Percentiles rank a stretch among this genome's conserved stretches.
These are phyloP conservation scores for Sminthurides bifidus DNA, from an alignment of 1,140 invertebrate genomes.

Conservation along the genomic window DNA sequence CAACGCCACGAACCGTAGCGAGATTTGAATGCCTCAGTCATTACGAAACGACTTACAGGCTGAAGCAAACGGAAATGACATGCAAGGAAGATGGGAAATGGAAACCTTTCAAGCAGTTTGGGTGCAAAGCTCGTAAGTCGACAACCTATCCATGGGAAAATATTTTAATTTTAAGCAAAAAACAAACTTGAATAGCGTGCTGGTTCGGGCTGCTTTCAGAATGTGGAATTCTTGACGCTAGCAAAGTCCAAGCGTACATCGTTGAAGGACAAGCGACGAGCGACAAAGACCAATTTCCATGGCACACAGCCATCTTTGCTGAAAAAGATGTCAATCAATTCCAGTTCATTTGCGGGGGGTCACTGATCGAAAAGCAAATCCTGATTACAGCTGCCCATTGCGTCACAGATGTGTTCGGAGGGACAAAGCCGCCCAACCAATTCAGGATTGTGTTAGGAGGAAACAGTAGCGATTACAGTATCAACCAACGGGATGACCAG, in stretches of 20 bases:
- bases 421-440: background rate
- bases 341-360: slow-evolving; percentile 12
- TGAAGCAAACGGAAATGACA: no score
- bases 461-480: slow-evolving; percentile 1
- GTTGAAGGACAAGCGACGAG: background rate
- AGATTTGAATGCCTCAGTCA: no score
- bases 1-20: no score
- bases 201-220: slow-evolving; percentile 1
- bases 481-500: background rate
- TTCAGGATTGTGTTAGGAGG: slow-evolving; percentile 9
- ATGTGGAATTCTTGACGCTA: slow-evolving; percentile 6
- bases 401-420: slow-evolving; percentile 2
- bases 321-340: background rate
- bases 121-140: slow-evolving; percentile 5
- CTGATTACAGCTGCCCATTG: slow-evolving; percentile 9
- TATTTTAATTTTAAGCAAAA: no score
- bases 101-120: slow-evolving; percentile 8
- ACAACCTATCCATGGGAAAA: no score
- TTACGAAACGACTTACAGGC: no score
- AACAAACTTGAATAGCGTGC: no score
- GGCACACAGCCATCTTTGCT: slow-evolving; percentile 8
- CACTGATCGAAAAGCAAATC: slow-evolving; percentile 2
- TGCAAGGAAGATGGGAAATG: slow-evolving; percentile 7
- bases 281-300: slow-evolving; percentile 7
- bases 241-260: background rate